Evolutionary conservation across 2,797 vertebrate species (phyloP), one percentile per base, ranked within the genome.

Genomic region (Pseudochaenichthys georgianus): DNA sequence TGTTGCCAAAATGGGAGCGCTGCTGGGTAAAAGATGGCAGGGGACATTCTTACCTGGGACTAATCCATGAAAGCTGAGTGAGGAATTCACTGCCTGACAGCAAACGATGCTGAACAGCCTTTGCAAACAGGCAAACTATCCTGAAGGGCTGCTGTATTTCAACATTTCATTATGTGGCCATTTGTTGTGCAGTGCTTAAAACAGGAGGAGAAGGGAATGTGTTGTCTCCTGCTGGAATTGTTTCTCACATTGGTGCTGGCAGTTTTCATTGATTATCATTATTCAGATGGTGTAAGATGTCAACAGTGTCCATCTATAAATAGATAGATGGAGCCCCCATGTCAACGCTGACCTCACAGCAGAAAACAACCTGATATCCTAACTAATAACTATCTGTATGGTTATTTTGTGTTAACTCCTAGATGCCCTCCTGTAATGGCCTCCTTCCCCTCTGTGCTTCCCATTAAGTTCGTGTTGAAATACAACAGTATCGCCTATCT

Each of bases 1-100:
- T 54, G 78, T 70, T 84, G 63, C 34, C 34, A 21, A 87, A 90
- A 80, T 41, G 54, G 75, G 45, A 68, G 63, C 0, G 21, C 64
- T 79, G 82, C 74, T 70, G 64, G 72, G 72, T 71, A 61, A 60
- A 54, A 52, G 76, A 75, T 50, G 23, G 71, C n/a, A 3, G 34
- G 79, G 70, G 74, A 55, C 63, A 55, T 66, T 77, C 77, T 77
- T 88, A 88, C 88, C 84, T 85, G 78, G 80, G 77, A 84, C 83
- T 88, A 84, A 91, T 90, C 84, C 81, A 55, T 70, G 70, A 81
- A 85, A 81, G 81, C 78, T 75, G 73, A 53, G 67, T 73, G 42
- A 75, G 41, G 72, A 68, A 86, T 73, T 65, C 45, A 58, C 38
- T 13, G 65, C 55, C 75, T 77, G 78, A 78, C 80, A 79, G 78